These are phyloP conservation scores for Willisornis vidua DNA, from an alignment of 2,113 vertebrate genomes.

Conservation along the genomic window DNA sequence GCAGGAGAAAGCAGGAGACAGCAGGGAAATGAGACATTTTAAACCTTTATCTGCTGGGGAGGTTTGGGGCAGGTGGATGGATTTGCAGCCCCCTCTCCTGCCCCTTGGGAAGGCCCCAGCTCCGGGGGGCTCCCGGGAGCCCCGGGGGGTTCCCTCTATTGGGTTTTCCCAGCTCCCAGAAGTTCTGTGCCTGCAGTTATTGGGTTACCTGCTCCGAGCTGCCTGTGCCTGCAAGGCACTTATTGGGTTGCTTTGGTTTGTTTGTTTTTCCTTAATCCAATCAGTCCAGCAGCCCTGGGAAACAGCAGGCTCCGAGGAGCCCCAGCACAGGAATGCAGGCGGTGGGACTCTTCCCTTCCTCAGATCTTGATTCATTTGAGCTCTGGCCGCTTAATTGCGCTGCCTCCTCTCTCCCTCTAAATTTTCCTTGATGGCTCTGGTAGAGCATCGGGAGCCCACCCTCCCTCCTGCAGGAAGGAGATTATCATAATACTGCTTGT, in stretches of 20 bases:
- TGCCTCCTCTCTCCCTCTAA: background rate
- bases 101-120: background rate
- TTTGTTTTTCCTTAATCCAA: slow-evolving; percentile 32
- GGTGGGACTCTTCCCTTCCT: background rate
- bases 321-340: background rate
- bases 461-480: slow-evolving; percentile 65
- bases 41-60: background rate
- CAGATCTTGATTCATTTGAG: slow-evolving; percentile 46
- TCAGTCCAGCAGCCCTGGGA: background rate
- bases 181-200: background rate
- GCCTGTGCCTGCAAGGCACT: background rate
- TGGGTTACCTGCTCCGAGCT: slow-evolving; percentile 32
- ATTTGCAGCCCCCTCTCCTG: background rate
- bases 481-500: slow-evolving; percentile 73
- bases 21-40: background rate
- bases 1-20: background rate
- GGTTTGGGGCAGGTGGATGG: background rate
- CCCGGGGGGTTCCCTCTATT: background rate
- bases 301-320: background rate
- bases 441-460: slow-evolving; percentile 28
- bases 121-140: background rate
- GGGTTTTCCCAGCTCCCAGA: background rate
- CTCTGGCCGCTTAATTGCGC: slow-evolving; percentile 57
- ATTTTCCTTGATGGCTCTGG: slow-evolving; percentile 53
- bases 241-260: background rate